These are phyloP conservation scores for Pachydiplax longipennis DNA, from an alignment of 2,888 invertebrate species.

Conservation along the genomic window DNA sequence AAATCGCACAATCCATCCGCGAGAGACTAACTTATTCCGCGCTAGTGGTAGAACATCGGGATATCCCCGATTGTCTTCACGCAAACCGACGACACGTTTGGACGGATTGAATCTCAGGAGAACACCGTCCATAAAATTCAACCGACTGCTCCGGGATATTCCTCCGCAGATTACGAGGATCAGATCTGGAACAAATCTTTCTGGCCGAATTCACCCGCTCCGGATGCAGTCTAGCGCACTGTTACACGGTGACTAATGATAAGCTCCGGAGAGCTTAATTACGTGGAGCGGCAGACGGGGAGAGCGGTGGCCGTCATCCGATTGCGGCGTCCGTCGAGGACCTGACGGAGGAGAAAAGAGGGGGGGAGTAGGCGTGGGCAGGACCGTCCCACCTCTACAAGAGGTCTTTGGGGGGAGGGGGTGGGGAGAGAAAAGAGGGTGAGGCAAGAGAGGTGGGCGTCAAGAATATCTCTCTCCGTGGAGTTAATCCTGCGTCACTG, in stretches of 20 bases:
- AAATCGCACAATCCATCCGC: neutral
- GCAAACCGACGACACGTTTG: neutral
- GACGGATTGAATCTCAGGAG: neutral
- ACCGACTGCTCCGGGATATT: neutral
- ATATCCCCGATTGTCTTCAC: neutral
- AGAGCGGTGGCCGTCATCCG: neutral
- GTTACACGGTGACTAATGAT: neutral
- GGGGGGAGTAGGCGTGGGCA: neutral
- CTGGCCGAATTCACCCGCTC: neutral
- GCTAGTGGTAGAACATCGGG: neutral
- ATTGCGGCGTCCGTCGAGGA: neutral
- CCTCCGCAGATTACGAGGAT: neutral
- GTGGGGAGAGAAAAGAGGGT: neutral
- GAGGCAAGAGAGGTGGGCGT: neutral
- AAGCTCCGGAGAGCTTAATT: neutral
- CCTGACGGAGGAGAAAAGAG: neutral
- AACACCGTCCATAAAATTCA: neutral
- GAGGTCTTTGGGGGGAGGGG: neutral
- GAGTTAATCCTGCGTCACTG: slow-evolving; percentile 21
- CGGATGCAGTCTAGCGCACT: neutral
- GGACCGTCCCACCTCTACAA: neutral
- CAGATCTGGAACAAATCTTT: neutral
- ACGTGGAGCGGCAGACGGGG: neutral
- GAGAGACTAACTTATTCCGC: neutral
- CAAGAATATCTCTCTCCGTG: neutral